Evolutionary conservation across 2,888 invertebrate genomes (phyloP), one percentile per base, ranked within the genome.

Genomic region (Catocala nupta): DNA sequence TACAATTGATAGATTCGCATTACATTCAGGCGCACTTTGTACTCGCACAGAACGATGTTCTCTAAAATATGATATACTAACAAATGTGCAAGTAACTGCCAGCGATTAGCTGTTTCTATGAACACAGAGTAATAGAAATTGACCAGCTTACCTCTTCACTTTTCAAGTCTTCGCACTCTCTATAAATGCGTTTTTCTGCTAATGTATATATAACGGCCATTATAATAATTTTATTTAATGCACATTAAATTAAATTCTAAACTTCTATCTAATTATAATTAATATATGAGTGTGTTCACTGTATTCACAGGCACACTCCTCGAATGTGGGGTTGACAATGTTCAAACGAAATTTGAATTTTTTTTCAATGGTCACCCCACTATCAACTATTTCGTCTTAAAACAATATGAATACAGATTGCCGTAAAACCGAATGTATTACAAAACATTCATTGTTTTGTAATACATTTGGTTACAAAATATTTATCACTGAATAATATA

Each of bases 121-220:
- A 63, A 68, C 62, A 65, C 59, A 60, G 51, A 50, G 8, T 51
- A 55, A 9, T n/a, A 55, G 13, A 66, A 63, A 61, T 63, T 53
- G 53, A 60, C 57, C 43, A 63, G 36, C 96, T 95, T 94, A 99
- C 99, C 97, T 99, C 99, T 95, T 99, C 99, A 91, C 98, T 98
- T 94, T 97, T 98, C 91, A 99, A 97, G 90, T 99, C 99, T 95
- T 98, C 98, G 92, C 99, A 99, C 95, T 99, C 99, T 86, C 99
- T 96, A 95, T 98, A 98, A 84, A 99, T 98, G 90, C 99, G 96
- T 92, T 98, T 98, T 73, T 97, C 97, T 82, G 99, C 99, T n/a
- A n/a, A n/a, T n/a, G n/a, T n/a, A n/a, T n/a, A n/a, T 94, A 99
- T 99, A 94, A 98, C 99, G 83, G 98, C 97, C 98, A 98, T 98